Evolutionary conservation across 1,140 invertebrate species (phyloP), one percentile per base, ranked within the genome.

Genomic region (Zaprionus davidi): DNA sequence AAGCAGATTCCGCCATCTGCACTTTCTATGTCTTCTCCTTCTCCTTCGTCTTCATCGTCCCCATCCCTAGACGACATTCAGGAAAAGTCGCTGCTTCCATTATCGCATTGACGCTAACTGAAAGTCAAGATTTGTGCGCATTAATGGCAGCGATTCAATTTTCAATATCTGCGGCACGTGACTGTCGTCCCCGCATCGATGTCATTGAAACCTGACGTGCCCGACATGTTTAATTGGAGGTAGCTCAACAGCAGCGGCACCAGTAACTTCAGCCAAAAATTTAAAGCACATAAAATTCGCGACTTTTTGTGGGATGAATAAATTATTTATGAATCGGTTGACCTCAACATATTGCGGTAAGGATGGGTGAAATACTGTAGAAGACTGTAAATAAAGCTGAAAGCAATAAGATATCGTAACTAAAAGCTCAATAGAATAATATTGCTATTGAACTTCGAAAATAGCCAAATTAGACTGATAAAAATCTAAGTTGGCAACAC

Each of bases 151-250:
- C 81, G 81, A 90, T 90, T 90, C 79, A 90, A 90, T 90, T 90
- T 90, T 90, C 85, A 90, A 90, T 90, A 90, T 90, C 85, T 79
- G 53, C 49, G 79, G 85, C 73, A 90, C 85, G 85, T 90, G 85
- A 90, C 86, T 90, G 70, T 51, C 71, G 78, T 53, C 78, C 56
- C 49, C 51, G 64, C 71, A 71, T 81, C 78, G 70, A 60, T 82
- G 84, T 90, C 85, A 90, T 79, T 90, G 86, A 90, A 90, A 77
- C 76, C 76, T 90, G 81, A 88, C 85, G 85, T 88, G 85, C 85
- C 55, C 71, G 76, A 88, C 76, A 90, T 88, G 82, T 88, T 85
- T 88, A 88, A 90, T 88, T 88, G 85, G 65, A 73, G 24, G 38
- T 22, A 46, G 7, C 55, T 20, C 44, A 46, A 17, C 34, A 51